Evolutionary conservation across 1,140 invertebrate species (phyloP).

Genomic region (Drosophila navojoa): DNA sequence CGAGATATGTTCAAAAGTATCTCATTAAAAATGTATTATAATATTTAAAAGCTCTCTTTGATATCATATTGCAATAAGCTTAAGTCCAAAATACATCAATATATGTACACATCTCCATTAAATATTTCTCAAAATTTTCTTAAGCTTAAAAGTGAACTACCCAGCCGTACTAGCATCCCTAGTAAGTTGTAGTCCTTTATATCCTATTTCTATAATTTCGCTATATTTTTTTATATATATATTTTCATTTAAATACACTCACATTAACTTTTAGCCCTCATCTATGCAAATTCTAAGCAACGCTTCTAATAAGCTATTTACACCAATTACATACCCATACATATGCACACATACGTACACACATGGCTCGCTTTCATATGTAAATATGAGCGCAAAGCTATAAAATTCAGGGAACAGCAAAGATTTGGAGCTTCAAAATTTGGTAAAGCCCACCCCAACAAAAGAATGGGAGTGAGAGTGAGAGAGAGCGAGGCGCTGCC

Average conservation of each 20-base stretch:
- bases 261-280: not conserved
- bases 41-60: no score
- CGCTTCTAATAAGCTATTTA: slow-evolving; percentile 11
- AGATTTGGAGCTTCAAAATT: slow-evolving; percentile 66
- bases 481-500: not conserved
- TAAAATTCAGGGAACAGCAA: slow-evolving; percentile 56
- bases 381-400: slow-evolving; percentile 13
- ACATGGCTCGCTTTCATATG: slow-evolving; percentile 8
- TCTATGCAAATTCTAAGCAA: not conserved
- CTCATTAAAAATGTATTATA: no score
- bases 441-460: slow-evolving; percentile 42
- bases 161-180: no score
- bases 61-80: no score
- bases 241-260: not conserved
- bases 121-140: no score
- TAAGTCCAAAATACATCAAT: no score
- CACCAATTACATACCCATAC: not conserved
- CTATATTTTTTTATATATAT: not conserved
- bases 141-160: no score
- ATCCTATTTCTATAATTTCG: no score
- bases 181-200: no score
- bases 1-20: no score
- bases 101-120: no score
- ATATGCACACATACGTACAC: not conserved
- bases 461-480: not conserved